phyloP scores from a whole-genome alignment of 2,797 vertebrate species.

The Pachyuromys duprasi region DNA sequence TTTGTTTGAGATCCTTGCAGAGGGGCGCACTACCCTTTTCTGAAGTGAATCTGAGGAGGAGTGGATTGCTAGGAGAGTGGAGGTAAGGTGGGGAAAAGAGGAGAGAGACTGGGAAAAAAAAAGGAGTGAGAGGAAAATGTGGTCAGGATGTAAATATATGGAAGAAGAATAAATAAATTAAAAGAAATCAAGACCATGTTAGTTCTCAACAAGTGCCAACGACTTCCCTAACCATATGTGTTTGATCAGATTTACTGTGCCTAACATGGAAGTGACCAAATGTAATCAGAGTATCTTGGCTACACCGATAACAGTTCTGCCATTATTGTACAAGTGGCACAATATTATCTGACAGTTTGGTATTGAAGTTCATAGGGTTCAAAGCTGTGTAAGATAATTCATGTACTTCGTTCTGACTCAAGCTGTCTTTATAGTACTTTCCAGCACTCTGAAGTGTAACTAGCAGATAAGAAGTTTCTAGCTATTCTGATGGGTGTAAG shows the following conservation, averaged over 20 bases:
- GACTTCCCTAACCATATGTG: background rate
- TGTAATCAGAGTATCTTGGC: background rate
- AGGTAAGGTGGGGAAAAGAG: too few species aligned
- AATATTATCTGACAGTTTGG: background rate
- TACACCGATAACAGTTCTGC: background rate
- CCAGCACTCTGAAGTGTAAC: background rate
- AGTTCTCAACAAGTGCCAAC: background rate
- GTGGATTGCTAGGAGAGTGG: background rate
- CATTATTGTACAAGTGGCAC: too few species aligned
- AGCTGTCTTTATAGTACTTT: background rate
- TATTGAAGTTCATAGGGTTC: background rate
- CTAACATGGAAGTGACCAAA: background rate
- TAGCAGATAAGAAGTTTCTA: background rate
- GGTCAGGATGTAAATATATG: background rate
- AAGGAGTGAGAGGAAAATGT: too few species aligned
- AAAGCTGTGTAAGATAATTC: background rate
- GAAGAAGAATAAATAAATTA: background rate
- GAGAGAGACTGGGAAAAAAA: too few species aligned
- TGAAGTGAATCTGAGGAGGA: background rate
- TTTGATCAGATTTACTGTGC: background rate
- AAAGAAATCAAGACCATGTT: background rate
- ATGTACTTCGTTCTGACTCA: background rate
- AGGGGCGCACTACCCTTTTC: background rate
- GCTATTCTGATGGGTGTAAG: too few species aligned
- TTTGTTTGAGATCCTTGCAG: background rate